phyloP scores from a whole-genome alignment of 2,113 vertebrate species.

The Sapajus apella region DNA sequence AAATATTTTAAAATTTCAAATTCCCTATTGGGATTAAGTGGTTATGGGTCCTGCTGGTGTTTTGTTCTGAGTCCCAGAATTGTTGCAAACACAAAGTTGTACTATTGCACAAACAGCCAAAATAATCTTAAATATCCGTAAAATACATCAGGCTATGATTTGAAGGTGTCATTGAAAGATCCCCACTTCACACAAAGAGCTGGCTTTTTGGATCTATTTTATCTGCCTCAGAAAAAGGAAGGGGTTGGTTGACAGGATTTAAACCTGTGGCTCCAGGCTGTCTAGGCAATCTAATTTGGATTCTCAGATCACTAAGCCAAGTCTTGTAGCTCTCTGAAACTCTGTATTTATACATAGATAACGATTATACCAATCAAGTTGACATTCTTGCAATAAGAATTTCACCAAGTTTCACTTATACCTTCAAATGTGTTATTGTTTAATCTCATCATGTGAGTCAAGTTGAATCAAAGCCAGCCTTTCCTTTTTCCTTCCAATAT shows the following conservation, averaged over 20 bases:
- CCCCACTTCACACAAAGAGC: not conserved
- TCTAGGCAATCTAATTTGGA: conserved; percentile 61
- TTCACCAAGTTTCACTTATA: conserved; percentile 31
- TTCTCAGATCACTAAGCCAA: conserved; percentile 67
- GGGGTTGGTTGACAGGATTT: conserved; percentile 60
- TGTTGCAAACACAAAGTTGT: not conserved
- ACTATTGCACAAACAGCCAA: not conserved
- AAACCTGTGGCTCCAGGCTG: conserved; percentile 73
- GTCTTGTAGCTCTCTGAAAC: conserved; percentile 28
- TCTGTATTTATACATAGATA: conserved; percentile 68
- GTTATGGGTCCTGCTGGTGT: not conserved
- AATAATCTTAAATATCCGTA: not conserved
- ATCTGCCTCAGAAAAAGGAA: conserved; percentile 66
- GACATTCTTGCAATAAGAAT: conserved; percentile 60
- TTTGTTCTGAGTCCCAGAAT: not conserved
- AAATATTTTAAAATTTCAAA: conserved; percentile 22
- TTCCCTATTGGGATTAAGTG: not conserved
- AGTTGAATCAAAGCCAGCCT: conserved; percentile 9
- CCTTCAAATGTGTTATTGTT: conserved; percentile 26
- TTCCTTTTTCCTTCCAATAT: not conserved
- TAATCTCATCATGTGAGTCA: conserved; percentile 46
- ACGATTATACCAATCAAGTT: conserved; percentile 60
- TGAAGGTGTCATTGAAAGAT: conserved; percentile 45
- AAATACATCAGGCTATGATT: not conserved
- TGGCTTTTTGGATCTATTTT: conserved; percentile 11